A percentile compares a stretch with the other conserved stretches of the same genome.
phyloP scores from a whole-genome alignment of 2,113 vertebrate species.

The Nycticryphes semicollaris region DNA sequence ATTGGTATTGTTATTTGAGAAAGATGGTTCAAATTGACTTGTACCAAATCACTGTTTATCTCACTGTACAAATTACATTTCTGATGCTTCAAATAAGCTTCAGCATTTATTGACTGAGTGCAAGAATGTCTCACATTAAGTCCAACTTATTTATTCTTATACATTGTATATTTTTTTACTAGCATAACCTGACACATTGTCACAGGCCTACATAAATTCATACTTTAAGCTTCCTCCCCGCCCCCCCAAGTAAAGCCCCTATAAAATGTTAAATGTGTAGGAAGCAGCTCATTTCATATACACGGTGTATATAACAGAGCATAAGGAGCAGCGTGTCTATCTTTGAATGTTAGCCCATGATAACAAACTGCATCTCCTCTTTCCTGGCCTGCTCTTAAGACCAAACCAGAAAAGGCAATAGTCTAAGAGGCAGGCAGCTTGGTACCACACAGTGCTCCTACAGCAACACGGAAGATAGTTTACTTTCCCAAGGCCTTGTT shows the following conservation, averaged over 20 bases:
- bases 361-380: neutral
- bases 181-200: neutral
- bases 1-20: neutral
- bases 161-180: neutral
- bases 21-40: neutral
- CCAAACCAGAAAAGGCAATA: neutral
- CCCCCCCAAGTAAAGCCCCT: neutral
- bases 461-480: neutral
- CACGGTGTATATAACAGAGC: neutral
- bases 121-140: neutral
- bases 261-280: neutral
- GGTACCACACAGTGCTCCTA: neutral
- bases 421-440: neutral
- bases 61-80: neutral
- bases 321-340: neutral
- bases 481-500: neutral
- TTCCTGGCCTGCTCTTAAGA: neutral
- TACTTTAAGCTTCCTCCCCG: neutral
- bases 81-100: neutral
- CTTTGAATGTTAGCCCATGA: too few species aligned
- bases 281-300: neutral
- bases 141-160: neutral
- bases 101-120: neutral
- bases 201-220: neutral
- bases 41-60: neutral